These are phyloP conservation scores for Eudorcas thomsonii DNA, from an alignment of 2,113 vertebrate genomes.

Conservation along the genomic window DNA sequence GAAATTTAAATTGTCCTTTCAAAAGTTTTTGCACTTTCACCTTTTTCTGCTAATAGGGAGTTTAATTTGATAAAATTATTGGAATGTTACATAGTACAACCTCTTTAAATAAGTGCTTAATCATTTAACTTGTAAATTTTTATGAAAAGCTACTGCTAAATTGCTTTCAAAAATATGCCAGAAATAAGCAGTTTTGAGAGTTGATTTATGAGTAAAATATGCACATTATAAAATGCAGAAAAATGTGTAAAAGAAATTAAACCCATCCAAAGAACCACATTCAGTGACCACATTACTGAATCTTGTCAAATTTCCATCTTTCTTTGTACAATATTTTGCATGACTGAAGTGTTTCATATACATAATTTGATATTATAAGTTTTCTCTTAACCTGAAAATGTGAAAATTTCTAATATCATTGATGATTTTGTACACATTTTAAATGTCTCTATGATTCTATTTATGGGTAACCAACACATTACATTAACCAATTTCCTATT, in stretches of 20 bases:
- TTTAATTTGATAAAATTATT: constrained; percentile 31
- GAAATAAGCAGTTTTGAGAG: constrained; percentile 5
- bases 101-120: constrained; percentile 15
- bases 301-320: background rate
- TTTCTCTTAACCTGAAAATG: background rate
- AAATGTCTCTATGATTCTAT: background rate
- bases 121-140: constrained; percentile 31
- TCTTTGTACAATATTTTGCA: background rate
- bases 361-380: background rate
- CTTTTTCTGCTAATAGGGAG: background rate
- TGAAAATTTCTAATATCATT: background rate
- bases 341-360: background rate
- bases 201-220: background rate
- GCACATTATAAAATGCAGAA: background rate
- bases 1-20: background rate
- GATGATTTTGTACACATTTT: background rate
- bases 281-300: background rate
- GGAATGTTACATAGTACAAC: background rate
- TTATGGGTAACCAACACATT: background rate
- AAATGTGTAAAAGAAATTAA: background rate
- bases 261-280: background rate
- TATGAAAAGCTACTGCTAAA: background rate
- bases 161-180: background rate
- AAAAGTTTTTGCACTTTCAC: background rate
- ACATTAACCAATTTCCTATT: background rate